These are phyloP conservation scores for Rynchops niger DNA, from an alignment of 2,113 vertebrate genomes.

Conservation along the genomic window DNA sequence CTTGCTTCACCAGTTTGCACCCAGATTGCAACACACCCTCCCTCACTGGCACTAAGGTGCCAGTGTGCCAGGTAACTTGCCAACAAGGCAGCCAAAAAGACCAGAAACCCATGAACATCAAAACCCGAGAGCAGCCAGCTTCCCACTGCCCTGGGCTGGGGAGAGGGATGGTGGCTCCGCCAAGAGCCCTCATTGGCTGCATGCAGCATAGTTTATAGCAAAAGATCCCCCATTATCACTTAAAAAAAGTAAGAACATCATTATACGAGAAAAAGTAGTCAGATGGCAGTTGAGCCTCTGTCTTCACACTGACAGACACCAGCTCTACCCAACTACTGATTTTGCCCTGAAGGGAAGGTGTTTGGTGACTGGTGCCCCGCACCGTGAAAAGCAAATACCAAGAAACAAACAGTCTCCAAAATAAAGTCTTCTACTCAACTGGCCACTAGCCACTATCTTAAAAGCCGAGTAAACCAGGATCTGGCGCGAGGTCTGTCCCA, in stretches of 20 bases:
- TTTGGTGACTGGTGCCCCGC: background rate
- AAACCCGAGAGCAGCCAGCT: background rate
- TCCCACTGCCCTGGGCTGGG: background rate
- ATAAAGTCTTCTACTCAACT: background rate
- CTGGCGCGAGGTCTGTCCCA: background rate
- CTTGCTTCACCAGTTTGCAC: background rate
- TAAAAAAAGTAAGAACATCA: background rate
- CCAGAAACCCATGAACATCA: background rate
- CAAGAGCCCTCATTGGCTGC: fast-evolving
- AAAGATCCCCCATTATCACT: background rate
- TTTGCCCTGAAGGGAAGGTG: background rate
- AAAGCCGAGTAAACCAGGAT: fast-evolving
- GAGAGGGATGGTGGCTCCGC: background rate
- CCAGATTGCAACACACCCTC: background rate
- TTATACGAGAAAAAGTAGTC: background rate
- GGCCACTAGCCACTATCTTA: background rate
- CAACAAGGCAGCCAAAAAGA: background rate
- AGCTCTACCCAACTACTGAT: background rate
- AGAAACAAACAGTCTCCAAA: background rate
- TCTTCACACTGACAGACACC: background rate
- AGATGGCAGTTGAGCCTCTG: background rate
- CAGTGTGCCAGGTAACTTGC: background rate
- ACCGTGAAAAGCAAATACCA: background rate
- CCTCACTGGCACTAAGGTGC: fast-evolving
- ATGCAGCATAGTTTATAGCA: fast-evolving